Conservation (phyloP, 2,888 invertebrate genomes). For the Chrysolina americana region DNA sequence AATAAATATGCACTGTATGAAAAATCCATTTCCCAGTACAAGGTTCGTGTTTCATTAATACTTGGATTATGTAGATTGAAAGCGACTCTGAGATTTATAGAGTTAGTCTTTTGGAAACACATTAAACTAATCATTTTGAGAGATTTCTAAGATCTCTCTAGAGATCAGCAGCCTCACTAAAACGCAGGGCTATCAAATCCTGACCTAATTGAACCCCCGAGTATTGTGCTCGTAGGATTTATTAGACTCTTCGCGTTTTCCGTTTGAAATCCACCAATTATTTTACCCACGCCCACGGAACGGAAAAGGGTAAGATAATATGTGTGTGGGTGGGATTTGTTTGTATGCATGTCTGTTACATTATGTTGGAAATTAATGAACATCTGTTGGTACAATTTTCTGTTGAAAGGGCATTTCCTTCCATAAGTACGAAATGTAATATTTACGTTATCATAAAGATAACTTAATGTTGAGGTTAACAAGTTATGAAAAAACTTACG, state of each 20-base stretch:
- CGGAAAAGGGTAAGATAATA: slow-evolving; percentile 7
- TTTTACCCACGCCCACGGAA: slow-evolving; percentile 12
- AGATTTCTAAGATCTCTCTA: slow-evolving; percentile 1
- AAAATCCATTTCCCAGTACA: too few relatives aligned
- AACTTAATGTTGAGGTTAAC: too few relatives aligned
- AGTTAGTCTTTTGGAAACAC: not conserved
- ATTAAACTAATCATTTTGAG: not conserved
- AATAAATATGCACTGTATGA: too few relatives aligned
- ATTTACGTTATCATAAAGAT: too few relatives aligned
- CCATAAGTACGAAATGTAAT: too few relatives aligned
- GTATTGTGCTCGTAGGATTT: not conserved
- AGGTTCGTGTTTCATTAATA: too few relatives aligned
- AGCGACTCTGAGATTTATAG: not conserved
- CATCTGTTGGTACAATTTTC: too few relatives aligned
- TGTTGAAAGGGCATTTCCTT: too few relatives aligned
- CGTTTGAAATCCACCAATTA: slow-evolving; percentile 16
- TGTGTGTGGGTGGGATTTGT: slow-evolving; percentile 5
- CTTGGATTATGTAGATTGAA: not conserved
- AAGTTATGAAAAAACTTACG: too few relatives aligned
- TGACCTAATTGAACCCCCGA: slow-evolving; percentile 16
- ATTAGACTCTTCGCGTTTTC: slow-evolving; percentile 2
- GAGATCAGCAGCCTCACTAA: not conserved
- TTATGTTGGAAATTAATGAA: not conserved
- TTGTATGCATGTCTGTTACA: not conserved
- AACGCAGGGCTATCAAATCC: not conserved